Conservation (phyloP, 2,888 invertebrate genomes). For the Ichneumoninae sp. region DNA sequence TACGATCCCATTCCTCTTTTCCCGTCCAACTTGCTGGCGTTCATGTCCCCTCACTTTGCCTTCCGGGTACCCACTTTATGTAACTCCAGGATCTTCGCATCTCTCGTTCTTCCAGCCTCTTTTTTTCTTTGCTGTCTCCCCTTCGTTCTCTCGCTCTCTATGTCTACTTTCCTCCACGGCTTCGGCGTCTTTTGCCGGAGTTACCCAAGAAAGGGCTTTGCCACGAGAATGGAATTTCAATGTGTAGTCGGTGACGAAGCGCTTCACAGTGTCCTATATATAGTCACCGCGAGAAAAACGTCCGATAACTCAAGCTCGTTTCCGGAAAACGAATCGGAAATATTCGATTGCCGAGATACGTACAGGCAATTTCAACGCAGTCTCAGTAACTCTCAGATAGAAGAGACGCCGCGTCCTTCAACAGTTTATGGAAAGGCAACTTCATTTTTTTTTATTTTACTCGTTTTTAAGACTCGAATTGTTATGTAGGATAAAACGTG, state of each 20-base stretch:
- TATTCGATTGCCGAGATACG: conserved; percentile 7
- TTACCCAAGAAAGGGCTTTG: conserved; percentile 61
- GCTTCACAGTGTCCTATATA: conserved; percentile 7
- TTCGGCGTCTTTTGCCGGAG: conserved; percentile 48
- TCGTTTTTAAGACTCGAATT: no score
- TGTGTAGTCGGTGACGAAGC: conserved; percentile 50
- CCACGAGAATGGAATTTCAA: conserved; percentile 71
- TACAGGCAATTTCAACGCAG: background rate
- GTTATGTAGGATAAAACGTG: no score
- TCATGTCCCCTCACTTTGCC: conserved; percentile 64
- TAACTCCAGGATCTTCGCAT: conserved; percentile 59
- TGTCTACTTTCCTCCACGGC: conserved; percentile 28
- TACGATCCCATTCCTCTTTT: conserved; percentile 57
- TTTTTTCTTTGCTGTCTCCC: conserved; percentile 32
- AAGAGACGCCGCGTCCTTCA: background rate
- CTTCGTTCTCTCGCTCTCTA: conserved; percentile 14
- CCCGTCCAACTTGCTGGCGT: conserved; percentile 60
- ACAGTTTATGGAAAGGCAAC: background rate
- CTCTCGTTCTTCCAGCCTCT: conserved; percentile 30
- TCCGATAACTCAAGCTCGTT: conserved; percentile 16
- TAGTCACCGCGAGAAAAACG: background rate
- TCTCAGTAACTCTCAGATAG: background rate
- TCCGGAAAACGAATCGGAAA: conserved; percentile 26
- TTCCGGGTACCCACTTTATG: conserved; percentile 63
- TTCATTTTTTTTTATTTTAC: background rate